These are phyloP conservation scores for Conus ventricosus DNA, from an alignment of 1,140 invertebrate species.

Conservation along the genomic window DNA sequence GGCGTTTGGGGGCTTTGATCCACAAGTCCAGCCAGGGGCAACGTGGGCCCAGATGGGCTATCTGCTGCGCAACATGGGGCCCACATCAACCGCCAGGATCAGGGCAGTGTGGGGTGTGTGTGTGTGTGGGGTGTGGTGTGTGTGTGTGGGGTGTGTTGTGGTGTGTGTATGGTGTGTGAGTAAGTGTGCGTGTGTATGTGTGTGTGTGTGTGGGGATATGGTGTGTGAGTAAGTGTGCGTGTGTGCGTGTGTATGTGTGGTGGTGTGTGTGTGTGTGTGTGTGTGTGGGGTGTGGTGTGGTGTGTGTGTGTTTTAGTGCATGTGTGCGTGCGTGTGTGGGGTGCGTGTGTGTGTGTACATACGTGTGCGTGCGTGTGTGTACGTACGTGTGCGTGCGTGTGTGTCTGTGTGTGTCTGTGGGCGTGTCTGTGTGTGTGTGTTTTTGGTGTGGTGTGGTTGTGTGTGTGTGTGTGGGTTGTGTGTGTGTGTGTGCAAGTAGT, in stretches of 20 bases:
- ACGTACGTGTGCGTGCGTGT: background rate
- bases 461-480: background rate
- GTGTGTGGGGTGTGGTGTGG: too few relatives aligned
- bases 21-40: constrained; percentile 14
- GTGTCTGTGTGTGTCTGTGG: background rate
- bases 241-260: too few relatives aligned
- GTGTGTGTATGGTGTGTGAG: too few relatives aligned
- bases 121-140: too few relatives aligned
- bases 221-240: too few relatives aligned
- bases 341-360: background rate
- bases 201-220: too few relatives aligned
- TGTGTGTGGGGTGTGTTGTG: too few relatives aligned
- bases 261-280: too few relatives aligned
- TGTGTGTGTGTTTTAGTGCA: background rate
- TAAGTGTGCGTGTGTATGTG: too few relatives aligned
- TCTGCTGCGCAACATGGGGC: constrained; percentile 53
- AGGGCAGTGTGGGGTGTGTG: constrained; percentile 49
- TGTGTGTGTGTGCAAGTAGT: background rate
- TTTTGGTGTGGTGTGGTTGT: background rate
- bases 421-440: background rate
- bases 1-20: constrained; percentile 38
- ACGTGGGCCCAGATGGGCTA: constrained; percentile 49
- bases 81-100: constrained; percentile 49
- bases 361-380: background rate
- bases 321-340: background rate